Evolutionary conservation across 2,113 vertebrate genomes (phyloP).

Genomic region (Triplophysa siluroides): DNA sequence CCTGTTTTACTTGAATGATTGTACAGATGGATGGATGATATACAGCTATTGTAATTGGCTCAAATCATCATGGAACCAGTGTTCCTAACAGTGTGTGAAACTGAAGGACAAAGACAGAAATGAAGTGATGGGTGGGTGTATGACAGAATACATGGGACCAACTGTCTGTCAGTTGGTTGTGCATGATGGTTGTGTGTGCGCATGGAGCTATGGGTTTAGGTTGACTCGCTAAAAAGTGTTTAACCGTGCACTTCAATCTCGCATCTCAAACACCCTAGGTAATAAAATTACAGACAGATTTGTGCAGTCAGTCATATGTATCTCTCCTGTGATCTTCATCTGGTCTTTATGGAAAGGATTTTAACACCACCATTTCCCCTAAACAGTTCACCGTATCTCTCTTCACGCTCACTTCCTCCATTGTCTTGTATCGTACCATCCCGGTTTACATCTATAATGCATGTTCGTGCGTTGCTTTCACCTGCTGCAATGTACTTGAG

Average conservation of each 20-base stretch:
- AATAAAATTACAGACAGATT: neutral
- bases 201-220: neutral
- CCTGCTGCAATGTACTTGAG: neutral
- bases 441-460: slow-evolving; percentile 52
- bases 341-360: neutral
- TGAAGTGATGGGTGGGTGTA: slow-evolving; percentile 4
- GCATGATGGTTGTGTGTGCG: neutral
- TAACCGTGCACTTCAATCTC: neutral
- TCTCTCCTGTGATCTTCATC: neutral
- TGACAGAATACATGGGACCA: slow-evolving; percentile 29
- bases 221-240: neutral
- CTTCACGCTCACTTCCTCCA: neutral
- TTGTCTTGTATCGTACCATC: slow-evolving; percentile 11
- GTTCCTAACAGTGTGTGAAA: slow-evolving; percentile 10
- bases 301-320: neutral
- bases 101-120: neutral
- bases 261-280: neutral
- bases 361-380: neutral
- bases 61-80: neutral
- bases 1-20: no score
- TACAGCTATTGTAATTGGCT: neutral
- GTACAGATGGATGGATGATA: neutral
- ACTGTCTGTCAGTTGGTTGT: slow-evolving; percentile 24
- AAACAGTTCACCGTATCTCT: slow-evolving; percentile 4
- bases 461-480: slow-evolving; percentile 28